Percentiles rank a stretch among this genome's conserved stretches.
These are phyloP conservation scores for Hassar affinis DNA, from an alignment of 2,113 vertebrate species.

Conservation along the genomic window DNA sequence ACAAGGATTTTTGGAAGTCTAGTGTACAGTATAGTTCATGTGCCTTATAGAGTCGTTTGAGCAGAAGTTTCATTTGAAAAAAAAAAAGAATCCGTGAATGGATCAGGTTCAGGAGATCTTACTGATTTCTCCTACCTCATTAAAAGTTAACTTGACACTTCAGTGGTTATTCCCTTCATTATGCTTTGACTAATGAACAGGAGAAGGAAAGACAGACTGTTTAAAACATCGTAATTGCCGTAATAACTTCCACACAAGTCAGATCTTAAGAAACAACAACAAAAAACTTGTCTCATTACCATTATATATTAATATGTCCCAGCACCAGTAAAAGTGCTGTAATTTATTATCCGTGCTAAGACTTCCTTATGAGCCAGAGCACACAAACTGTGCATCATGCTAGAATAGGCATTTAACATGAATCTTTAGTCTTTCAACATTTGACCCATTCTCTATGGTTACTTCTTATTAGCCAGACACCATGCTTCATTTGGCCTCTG, in stretches of 20 bases:
- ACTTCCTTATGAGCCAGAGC: not conserved
- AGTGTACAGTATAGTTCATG: not conserved
- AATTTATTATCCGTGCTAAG: not conserved
- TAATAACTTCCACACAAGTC: not conserved
- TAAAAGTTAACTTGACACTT: constrained; percentile 35
- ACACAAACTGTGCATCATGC: not conserved
- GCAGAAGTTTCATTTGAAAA: not conserved
- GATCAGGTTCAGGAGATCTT: not conserved
- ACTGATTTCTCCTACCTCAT: not conserved
- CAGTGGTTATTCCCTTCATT: constrained; percentile 5
- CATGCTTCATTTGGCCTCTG: not conserved
- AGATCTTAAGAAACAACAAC: not conserved
- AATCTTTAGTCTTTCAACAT: not conserved
- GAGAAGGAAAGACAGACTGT: not conserved
- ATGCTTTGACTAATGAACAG: constrained; percentile 5
- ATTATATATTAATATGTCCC: not conserved
- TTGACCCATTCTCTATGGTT: not conserved
- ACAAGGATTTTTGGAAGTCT: not conserved
- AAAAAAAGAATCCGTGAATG: not conserved
- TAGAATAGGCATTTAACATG: not conserved
- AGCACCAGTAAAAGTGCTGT: not conserved
- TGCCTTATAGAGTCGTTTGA: not conserved
- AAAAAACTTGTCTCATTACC: not conserved
- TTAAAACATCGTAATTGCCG: not conserved
- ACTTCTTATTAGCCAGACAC: not conserved